phyloP scores from a whole-genome alignment of 2,113 vertebrate genomes.

The Microtus montanus region DNA sequence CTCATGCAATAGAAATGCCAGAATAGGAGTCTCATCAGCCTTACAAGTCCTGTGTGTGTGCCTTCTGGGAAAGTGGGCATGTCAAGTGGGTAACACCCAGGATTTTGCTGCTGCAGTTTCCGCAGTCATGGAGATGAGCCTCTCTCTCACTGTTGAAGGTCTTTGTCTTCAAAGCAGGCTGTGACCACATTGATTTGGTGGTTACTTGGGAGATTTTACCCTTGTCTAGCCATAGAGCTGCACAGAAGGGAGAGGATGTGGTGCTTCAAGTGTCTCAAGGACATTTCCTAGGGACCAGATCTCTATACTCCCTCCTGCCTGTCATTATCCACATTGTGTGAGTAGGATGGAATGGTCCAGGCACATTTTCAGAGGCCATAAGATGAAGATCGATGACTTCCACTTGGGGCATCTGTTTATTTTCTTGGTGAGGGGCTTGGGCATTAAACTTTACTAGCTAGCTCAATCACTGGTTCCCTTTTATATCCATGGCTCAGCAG shows the following conservation, averaged over 20 bases:
- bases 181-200: background rate
- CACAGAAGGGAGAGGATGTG: background rate
- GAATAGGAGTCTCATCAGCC: background rate
- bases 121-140: background rate
- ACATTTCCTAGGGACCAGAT: background rate
- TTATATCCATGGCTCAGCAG: background rate
- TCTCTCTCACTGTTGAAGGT: background rate
- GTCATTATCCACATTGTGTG: background rate
- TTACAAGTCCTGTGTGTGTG: background rate
- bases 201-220: background rate
- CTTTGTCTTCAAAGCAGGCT: background rate
- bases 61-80: background rate
- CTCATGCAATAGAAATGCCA: background rate
- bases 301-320: background rate
- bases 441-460: background rate
- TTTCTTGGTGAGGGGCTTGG: background rate
- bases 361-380: background rate
- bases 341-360: background rate
- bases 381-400: background rate
- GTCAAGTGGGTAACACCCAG: background rate
- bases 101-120: background rate
- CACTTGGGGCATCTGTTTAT: background rate
- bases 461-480: background rate
- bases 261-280: background rate
- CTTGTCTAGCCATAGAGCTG: background rate